Base-by-base conservation (phyloP, 2,888 invertebrate genomes). In the Microplitis deprimator region DNA sequence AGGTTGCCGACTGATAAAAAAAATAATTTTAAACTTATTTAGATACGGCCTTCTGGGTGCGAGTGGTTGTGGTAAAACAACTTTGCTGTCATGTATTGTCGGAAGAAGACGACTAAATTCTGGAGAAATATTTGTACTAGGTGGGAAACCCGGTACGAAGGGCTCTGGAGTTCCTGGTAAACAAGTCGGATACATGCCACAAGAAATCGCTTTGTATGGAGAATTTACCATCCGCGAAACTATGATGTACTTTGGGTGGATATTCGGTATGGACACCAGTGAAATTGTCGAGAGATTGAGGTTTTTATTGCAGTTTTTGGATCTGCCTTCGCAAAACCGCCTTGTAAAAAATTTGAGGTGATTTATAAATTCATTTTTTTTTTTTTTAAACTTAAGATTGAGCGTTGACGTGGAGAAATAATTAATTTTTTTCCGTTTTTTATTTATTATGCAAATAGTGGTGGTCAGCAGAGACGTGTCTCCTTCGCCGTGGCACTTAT, bases 1-100 rank as follows among this genome's bases (percentile, higher is more conserved):
- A 50, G 50, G 50, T 50, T 50, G 50, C 62, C 5, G 7, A n/a
- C 62, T 68, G 17, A 41, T n/a, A 69, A 61, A 69, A 61, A n/a
- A 40, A 74, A 59, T 68, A 16, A 70, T 62, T 39, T 72, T 20
- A 39, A 39, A 29, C 29, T 59, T 64, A 39, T 50, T 20, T 91
- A 98, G 98, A 90, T 98, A 98, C 90, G 98, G 98, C 77, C 92
- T 98, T 8, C 92, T 98, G 39, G 98, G 98, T 38, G 97, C 98
- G 6, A 97, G 97, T 79, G 98, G 98, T 50, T 98, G 98, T 89
- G 97, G 97, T n/a, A 98, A 98, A 91, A 98, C 98, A 2, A 98
- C 98, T 0, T 91, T 98, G 13, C 92, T 98, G 5, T 96, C 97
- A 68, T 97, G 97, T 90, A 96, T 98, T 85, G 96, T 98, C 29